Evolutionary conservation across 2,113 vertebrate species (phyloP).

Genomic region (Rhinoptilus africanus): DNA sequence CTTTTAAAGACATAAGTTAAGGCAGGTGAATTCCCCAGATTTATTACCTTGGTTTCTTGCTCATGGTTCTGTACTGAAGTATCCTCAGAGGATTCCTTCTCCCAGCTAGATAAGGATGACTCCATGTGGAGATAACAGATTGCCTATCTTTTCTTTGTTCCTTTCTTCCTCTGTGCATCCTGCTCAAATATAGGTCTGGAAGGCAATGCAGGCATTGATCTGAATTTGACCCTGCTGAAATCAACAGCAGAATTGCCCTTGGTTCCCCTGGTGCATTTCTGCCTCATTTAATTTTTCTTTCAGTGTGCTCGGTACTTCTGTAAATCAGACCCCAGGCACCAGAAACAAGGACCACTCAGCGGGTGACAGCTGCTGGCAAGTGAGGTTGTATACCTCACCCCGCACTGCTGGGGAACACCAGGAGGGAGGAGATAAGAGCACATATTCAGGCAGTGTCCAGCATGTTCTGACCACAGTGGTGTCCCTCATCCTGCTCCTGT

Average conservation of each 20-base stretch:
- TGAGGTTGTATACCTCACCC: neutral
- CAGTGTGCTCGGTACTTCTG: neutral
- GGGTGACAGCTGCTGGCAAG: neutral
- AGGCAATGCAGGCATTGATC: neutral
- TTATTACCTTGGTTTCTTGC: neutral
- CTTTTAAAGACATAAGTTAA: neutral
- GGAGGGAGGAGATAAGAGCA: neutral
- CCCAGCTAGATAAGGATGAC: neutral
- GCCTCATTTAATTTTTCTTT: neutral
- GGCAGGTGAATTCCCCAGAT: neutral
- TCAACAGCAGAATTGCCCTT: neutral
- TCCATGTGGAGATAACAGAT: neutral
- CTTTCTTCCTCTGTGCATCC: neutral
- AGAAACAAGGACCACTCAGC: neutral
- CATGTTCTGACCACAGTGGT: neutral
- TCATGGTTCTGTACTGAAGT: neutral
- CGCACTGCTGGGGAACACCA: neutral
- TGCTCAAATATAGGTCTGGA: neutral
- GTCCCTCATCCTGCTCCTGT: neutral
- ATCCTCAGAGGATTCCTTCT: neutral
- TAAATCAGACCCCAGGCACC: neutral
- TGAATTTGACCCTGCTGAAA: neutral
- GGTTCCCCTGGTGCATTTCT: neutral
- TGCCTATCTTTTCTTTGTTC: neutral
- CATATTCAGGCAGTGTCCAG: fast-evolving